Conservation (phyloP, 2,797 vertebrate genomes). For the Pristis pectinata region DNA sequence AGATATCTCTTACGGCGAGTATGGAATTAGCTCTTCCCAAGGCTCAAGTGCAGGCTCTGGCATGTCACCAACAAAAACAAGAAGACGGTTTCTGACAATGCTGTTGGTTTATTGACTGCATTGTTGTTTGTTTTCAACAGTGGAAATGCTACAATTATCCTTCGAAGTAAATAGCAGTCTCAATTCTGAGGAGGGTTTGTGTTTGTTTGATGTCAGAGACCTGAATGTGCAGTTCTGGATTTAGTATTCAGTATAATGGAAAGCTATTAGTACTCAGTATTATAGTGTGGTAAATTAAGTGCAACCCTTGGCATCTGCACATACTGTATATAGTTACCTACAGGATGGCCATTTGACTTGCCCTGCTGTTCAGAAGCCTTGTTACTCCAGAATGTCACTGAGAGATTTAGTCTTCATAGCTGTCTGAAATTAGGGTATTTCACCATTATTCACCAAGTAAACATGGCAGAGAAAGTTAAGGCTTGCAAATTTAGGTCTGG, state of each 20-base stretch:
- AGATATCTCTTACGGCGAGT: background rate
- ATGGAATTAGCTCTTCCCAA: background rate
- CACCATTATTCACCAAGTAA: no score
- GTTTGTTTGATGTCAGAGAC: background rate
- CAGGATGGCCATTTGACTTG: no score
- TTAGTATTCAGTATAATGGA: no score
- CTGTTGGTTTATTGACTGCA: no score
- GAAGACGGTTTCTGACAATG: background rate
- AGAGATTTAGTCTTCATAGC: background rate
- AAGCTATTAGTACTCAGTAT: background rate
- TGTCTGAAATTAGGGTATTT: background rate
- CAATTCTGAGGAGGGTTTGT: background rate
- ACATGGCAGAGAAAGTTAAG: no score
- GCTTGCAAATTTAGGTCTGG: no score
- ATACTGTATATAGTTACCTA: no score
- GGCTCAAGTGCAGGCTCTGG: background rate
- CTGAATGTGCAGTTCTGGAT: no score
- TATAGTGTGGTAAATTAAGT: background rate
- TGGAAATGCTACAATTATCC: background rate
- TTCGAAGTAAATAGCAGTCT: background rate
- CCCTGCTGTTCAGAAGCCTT: background rate
- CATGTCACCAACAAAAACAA: background rate
- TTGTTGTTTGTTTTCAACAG: background rate
- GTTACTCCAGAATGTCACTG: no score
- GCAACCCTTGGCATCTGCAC: no score